Percentiles rank a stretch among this genome's conserved stretches.
Evolutionary conservation across 2,888 invertebrate species (phyloP).

Genomic region (Syritta pipiens): DNA sequence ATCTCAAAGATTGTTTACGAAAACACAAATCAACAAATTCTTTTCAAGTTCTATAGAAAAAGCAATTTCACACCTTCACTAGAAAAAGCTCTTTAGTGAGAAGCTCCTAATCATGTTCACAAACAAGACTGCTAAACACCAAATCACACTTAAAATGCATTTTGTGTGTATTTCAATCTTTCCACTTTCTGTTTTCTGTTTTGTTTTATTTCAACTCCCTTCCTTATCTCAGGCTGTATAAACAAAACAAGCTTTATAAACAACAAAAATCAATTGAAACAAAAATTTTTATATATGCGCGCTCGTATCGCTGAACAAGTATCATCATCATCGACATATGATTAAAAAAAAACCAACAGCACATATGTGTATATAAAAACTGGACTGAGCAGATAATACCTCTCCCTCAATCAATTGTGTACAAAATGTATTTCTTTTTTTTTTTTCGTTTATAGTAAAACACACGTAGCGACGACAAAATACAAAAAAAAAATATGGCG

Average conservation of each 20-base stretch:
- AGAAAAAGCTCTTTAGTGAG: slow-evolving; percentile 13
- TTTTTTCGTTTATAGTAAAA: slow-evolving; percentile 45
- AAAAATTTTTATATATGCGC: neutral
- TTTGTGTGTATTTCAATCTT: slow-evolving; percentile 13
- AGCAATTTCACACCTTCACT: slow-evolving; percentile 15
- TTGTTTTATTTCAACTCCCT: neutral
- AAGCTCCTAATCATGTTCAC: slow-evolving; percentile 22
- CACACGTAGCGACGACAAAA: slow-evolving; percentile 44
- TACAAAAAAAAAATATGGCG: slow-evolving; percentile 50
- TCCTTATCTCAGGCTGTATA: neutral
- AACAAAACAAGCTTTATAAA: neutral
- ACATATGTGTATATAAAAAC: slow-evolving; percentile 22
- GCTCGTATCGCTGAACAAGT: slow-evolving; percentile 8
- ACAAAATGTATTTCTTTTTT: slow-evolving; percentile 32
- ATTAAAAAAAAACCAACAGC: neutral
- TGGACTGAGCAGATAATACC: slow-evolving; percentile 29
- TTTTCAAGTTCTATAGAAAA: slow-evolving; percentile 5
- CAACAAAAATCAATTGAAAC: neutral
- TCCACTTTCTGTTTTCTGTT: slow-evolving; percentile 2
- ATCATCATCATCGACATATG: slow-evolving; percentile 22
- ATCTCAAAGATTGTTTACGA: slow-evolving; percentile 12
- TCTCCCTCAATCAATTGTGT: slow-evolving; percentile 12
- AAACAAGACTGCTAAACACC: slow-evolving; percentile 16
- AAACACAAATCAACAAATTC: no score
- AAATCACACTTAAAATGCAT: slow-evolving; percentile 23